Conservation (phyloP, 2,888 invertebrate species). For the Lithophane semibrunnea region DNA sequence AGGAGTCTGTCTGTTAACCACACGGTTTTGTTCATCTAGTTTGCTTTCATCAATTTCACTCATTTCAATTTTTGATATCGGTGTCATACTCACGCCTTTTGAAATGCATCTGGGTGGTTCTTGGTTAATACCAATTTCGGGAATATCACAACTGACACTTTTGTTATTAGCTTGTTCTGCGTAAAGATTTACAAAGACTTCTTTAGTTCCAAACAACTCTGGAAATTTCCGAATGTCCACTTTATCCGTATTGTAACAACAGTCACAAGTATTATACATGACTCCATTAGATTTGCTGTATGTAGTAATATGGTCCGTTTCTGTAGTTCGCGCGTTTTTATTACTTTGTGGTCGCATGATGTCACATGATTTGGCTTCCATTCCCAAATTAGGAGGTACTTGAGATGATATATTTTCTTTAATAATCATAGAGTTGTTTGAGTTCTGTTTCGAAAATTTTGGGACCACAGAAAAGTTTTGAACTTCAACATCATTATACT, state of each 20-base stretch:
- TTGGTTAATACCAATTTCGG: neutral
- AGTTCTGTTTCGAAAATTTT: conserved; percentile 51
- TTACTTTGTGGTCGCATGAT: conserved; percentile 57
- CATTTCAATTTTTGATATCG: conserved; percentile 15
- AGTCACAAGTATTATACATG: conserved; percentile 65
- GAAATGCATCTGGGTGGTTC: neutral
- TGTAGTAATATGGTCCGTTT: conserved; percentile 52
- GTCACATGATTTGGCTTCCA: conserved; percentile 75
- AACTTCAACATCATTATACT: conserved; percentile 31
- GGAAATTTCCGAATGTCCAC: conserved; percentile 21
- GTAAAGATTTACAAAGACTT: conserved; percentile 60
- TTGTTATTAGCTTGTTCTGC: conserved; percentile 39
- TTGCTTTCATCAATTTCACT: conserved; percentile 4
- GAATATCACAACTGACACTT: conserved; percentile 3
- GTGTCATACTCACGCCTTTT: conserved; percentile 13
- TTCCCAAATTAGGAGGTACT: conserved; percentile 67
- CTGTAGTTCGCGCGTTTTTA: conserved; percentile 64
- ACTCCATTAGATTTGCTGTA: conserved; percentile 57
- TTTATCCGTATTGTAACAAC: conserved; percentile 47
- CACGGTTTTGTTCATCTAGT: neutral
- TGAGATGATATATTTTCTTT: conserved; percentile 72
- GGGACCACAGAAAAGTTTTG: conserved; percentile 5
- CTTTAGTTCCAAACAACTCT: conserved; percentile 52
- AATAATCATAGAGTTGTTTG: conserved; percentile 56
- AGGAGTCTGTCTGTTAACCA: neutral